Evolutionary conservation across 2,888 invertebrate genomes (phyloP), one percentile per base, ranked within the genome.

Genomic region (Eupithecia exiguata): DNA sequence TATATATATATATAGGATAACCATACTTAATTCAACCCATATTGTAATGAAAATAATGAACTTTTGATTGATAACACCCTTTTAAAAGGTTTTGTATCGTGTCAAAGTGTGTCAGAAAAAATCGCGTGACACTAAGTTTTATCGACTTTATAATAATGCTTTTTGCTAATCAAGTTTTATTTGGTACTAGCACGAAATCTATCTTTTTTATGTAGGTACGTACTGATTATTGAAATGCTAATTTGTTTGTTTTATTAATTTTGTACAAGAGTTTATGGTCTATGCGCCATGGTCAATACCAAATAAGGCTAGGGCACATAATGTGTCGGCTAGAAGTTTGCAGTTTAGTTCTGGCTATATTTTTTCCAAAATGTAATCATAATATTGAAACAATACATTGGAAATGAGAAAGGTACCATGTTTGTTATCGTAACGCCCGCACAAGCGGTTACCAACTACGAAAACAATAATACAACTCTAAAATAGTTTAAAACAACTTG

Each of bases 101-200:
- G 77, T 76, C 68, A 70, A 77, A 69, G 69, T 78, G 72, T 75
- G 78, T 79, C 78, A 71, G 71, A 68, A 65, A 58, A 68, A 65
- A 78, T 87, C 82, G 87, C 87, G 86, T 88, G 87, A 76, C 74
- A 78, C 75, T 74, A 81, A 77, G 62, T 76, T 72, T 10, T 78
- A 86, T 87, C 77, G 87, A 87, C 77, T 77, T 78, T 87, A 86
- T 86, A 80, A 78, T 81, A n/a, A 30, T 77, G 77, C 79, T 75
- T 77, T 77, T 66, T 70, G 70, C 70, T 74, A 53, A 72, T 58
- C 70, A 67, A 21, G 46, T 63, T 71, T 76, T 70, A 76, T 70
- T 53, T 71, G 3, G 14, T 40, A 12, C 21, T 43, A 43, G 18
- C 66, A 66, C 66, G 66, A 66, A 65, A 65, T 38, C n/a, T 36